Percentiles rank a stretch among this genome's conserved stretches.
Conservation (phyloP, 2,888 invertebrate genomes). For the Pseudanteris insignis region DNA sequence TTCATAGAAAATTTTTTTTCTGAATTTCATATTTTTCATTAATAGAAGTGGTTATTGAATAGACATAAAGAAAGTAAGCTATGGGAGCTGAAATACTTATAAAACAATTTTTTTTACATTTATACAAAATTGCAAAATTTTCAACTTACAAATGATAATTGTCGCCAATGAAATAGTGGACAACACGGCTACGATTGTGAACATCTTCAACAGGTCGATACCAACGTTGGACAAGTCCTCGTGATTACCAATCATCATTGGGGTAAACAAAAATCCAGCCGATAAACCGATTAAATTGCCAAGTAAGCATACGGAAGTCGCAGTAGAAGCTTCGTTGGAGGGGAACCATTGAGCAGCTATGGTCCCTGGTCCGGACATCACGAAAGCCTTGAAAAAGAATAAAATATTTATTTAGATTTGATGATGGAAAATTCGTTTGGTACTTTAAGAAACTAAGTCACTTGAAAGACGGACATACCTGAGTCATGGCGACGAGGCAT, state of each 20-base stretch:
- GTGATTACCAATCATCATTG: conserved; percentile 68
- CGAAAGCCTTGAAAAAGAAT: conserved; percentile 15
- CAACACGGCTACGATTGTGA: conserved; percentile 59
- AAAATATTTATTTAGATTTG: not conserved
- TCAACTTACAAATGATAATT: conserved; percentile 67
- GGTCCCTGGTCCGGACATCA: conserved; percentile 68
- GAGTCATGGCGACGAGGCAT: conserved; percentile 69
- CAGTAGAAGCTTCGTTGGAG: conserved; percentile 71
- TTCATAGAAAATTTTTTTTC: too few relatives aligned
- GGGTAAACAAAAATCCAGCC: conserved; percentile 76
- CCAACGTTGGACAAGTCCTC: conserved; percentile 67
- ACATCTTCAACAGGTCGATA: conserved; percentile 58
- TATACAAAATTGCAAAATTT: too few relatives aligned
- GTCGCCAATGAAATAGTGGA: conserved; percentile 71
- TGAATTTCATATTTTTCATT: too few relatives aligned
- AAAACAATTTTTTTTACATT: too few relatives aligned
- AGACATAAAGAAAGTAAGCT: too few relatives aligned
- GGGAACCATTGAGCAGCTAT: conserved; percentile 79
- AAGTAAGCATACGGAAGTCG: conserved; percentile 78
- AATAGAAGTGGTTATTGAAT: too few relatives aligned
- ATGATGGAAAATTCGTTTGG: not conserved
- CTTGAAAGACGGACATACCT: too few relatives aligned
- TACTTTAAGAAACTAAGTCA: too few relatives aligned
- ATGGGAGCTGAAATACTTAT: too few relatives aligned
- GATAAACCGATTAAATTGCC: conserved; percentile 80